Percentiles rank a stretch among this genome's conserved stretches.
These are phyloP conservation scores for Pachypsylla venusta DNA, from an alignment of 1,140 invertebrate species.

Conservation along the genomic window DNA sequence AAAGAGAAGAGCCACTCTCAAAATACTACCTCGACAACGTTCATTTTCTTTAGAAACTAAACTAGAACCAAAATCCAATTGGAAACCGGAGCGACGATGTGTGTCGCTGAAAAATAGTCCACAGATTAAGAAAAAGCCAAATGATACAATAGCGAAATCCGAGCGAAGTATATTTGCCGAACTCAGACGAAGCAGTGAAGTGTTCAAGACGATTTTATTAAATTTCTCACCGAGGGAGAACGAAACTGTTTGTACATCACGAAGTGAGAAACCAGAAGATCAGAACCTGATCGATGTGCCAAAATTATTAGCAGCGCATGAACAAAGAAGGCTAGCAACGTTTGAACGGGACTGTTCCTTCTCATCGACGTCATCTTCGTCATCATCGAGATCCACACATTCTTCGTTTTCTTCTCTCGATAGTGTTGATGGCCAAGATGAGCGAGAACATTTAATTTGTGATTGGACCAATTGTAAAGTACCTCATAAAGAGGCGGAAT, in stretches of 20 bases:
- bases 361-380: conserved; percentile 21
- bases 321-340: conserved; percentile 24
- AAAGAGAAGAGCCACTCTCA: conserved; percentile 25
- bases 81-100: conserved; percentile 26
- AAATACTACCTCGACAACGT: conserved; percentile 29
- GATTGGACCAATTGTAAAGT: conserved; percentile 10
- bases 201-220: conserved; percentile 32
- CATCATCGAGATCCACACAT: conserved; percentile 17
- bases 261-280: background rate
- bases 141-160: conserved; percentile 7
- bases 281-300: conserved; percentile 25
- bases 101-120: conserved; percentile 30
- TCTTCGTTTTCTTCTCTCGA: conserved; percentile 14
- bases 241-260: conserved; percentile 19
- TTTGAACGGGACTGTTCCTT: conserved; percentile 19
- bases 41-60: conserved; percentile 32
- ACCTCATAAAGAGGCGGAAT: conserved; percentile 20
- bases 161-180: conserved; percentile 31
- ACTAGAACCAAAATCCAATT: conserved; percentile 20
- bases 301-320: conserved; percentile 30
- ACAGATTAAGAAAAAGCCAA: conserved; percentile 21
- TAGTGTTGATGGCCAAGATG: conserved; percentile 18
- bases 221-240: conserved; percentile 30
- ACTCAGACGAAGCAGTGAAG: conserved; percentile 31
- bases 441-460: conserved; percentile 11